These are phyloP conservation scores for Sycobia sp. DNA, from an alignment of 1,140 invertebrate species.

Conservation along the genomic window DNA sequence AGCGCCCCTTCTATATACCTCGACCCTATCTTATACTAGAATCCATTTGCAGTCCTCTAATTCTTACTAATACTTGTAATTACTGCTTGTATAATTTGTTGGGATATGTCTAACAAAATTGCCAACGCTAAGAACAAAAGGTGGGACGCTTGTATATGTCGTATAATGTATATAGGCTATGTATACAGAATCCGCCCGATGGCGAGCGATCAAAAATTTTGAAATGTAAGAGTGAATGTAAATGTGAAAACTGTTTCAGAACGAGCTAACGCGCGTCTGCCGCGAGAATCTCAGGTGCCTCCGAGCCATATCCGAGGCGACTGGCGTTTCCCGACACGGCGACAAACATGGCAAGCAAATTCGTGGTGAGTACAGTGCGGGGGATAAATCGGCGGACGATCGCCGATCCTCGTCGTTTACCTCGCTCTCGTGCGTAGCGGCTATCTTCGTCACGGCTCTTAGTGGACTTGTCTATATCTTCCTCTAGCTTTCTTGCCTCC, in stretches of 20 bases:
- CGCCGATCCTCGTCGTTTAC: conserved; percentile 7
- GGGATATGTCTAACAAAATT: conserved; percentile 2
- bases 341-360: conserved; percentile 58
- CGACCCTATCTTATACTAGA: too few species aligned
- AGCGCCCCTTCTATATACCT: too few species aligned
- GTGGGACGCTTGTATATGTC: too few species aligned
- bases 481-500: conserved; percentile 23
- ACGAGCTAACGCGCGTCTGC: conserved; percentile 75
- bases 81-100: too few species aligned
- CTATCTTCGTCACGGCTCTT: conserved; percentile 42
- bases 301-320: conserved; percentile 64
- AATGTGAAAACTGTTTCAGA: conserved; percentile 62
- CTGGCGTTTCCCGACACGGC: conserved; percentile 50
- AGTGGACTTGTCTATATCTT: conserved; percentile 39
- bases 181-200: too few species aligned
- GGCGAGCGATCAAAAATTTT: too few species aligned
- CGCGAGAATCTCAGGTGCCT: conserved; percentile 75
- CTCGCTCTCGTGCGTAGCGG: conserved; percentile 38
- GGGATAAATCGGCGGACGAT: conserved; percentile 2
- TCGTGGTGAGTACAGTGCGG: conserved; percentile 52
- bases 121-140: too few species aligned
- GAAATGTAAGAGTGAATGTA: too few species aligned
- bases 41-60: too few species aligned
- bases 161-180: too few species aligned
- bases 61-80: too few species aligned